Conservation (phyloP, 2,888 invertebrate genomes). For the Amblyjoppa fuscipennis region DNA sequence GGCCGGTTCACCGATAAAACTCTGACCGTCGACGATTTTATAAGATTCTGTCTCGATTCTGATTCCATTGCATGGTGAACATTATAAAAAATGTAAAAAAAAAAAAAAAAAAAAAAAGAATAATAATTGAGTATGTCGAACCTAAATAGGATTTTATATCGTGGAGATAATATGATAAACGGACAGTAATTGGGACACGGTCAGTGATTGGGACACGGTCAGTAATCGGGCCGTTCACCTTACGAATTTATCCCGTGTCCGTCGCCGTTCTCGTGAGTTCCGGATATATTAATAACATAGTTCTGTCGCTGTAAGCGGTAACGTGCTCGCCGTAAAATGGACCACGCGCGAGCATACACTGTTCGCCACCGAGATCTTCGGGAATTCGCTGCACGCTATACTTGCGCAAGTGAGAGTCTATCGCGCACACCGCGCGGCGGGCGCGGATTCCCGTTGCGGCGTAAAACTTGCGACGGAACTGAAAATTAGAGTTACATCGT, state of each 20-base stretch:
- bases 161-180: too few relatives aligned
- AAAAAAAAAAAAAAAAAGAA: too few relatives aligned
- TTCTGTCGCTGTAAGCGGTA: background rate
- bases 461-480: conserved; percentile 9
- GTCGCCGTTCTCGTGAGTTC: background rate
- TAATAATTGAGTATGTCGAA: too few relatives aligned
- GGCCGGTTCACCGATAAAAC: too few relatives aligned
- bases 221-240: too few relatives aligned
- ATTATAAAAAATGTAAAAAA: too few relatives aligned
- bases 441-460: background rate
- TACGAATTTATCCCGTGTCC: background rate
- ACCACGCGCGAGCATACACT: background rate
- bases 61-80: too few relatives aligned
- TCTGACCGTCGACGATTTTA: too few relatives aligned
- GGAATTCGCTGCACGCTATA: conserved; percentile 51
- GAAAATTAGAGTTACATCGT: background rate
- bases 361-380: conserved; percentile 12
- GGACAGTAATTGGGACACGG: too few relatives aligned
- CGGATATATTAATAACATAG: background rate
- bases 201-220: too few relatives aligned
- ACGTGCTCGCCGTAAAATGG: background rate
- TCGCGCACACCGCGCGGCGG: background rate
- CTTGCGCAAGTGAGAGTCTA: conserved; percentile 32
- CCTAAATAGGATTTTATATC: too few relatives aligned
- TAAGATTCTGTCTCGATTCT: too few relatives aligned